Percentiles rank a stretch among this genome's conserved stretches.
These are phyloP conservation scores for Neolamprologus sp. DNA, from an alignment of 2,113 vertebrate species.

Conservation along the genomic window DNA sequence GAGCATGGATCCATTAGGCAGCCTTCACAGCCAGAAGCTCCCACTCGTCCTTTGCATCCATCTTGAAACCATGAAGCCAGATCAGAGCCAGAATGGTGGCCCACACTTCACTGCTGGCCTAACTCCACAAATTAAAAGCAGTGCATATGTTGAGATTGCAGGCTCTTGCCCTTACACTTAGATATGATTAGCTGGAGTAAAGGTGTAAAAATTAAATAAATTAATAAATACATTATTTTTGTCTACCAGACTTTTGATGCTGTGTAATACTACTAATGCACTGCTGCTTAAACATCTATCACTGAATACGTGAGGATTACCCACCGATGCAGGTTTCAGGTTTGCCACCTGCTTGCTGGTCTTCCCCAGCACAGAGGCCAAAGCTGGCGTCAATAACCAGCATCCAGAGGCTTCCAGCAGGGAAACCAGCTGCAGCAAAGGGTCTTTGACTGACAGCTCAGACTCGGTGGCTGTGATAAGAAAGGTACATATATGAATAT, in stretches of 20 bases:
- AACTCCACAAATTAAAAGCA: background rate
- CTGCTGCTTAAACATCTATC: background rate
- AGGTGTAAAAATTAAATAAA: background rate
- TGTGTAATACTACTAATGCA: background rate
- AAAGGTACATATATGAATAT: background rate
- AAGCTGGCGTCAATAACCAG: background rate
- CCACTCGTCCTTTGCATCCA: background rate
- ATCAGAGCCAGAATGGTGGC: slow-evolving; percentile 76
- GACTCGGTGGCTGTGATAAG: background rate
- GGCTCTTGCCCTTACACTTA: background rate
- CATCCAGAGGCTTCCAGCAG: background rate
- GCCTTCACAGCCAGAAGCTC: background rate
- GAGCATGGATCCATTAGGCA: background rate
- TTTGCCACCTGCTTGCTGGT: background rate
- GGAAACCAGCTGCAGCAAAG: slow-evolving; percentile 45
- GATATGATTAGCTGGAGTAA: slow-evolving; percentile 43
- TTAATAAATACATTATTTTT: background rate
- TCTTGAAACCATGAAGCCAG: slow-evolving; percentile 67
- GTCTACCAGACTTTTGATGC: background rate
- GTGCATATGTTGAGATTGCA: background rate
- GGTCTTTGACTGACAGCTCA: background rate
- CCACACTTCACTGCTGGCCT: slow-evolving; percentile 53
- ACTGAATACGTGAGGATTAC: background rate
- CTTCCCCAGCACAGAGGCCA: background rate
- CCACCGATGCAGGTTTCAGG: background rate